Conservation (phyloP, 1,140 invertebrate species). For the Hydropsyche tenuis region DNA sequence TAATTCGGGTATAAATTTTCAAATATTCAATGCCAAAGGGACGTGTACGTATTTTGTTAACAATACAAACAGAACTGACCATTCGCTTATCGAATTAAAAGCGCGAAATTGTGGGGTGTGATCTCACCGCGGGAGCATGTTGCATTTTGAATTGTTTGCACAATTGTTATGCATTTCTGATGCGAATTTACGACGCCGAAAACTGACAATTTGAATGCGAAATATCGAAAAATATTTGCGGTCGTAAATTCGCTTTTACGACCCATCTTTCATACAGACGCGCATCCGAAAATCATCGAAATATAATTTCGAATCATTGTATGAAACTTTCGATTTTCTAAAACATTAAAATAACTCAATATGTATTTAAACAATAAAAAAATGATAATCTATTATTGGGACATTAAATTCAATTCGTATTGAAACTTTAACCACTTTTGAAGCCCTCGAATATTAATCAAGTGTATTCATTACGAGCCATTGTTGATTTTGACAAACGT, state of each 20-base stretch:
- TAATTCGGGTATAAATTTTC: too few species aligned
- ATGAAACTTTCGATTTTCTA: neutral
- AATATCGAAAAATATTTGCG: slow-evolving; percentile 46
- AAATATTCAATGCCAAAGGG: too few species aligned
- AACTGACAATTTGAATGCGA: slow-evolving; percentile 36
- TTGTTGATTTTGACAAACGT: neutral
- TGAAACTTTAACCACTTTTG: neutral
- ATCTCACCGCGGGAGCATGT: neutral
- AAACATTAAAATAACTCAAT: neutral
- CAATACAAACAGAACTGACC: too few species aligned
- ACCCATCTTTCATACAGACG: neutral
- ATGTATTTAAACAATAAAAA: neutral
- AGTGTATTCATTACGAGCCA: neutral
- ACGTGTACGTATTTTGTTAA: too few species aligned
- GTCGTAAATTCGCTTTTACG: slow-evolving; percentile 47
- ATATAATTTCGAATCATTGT: neutral
- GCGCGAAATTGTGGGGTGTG: too few species aligned
- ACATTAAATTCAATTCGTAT: slow-evolving; percentile 17
- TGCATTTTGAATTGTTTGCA: slow-evolving; percentile 18
- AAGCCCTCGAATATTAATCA: neutral
- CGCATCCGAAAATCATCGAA: neutral
- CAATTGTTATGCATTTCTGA: slow-evolving; percentile 29
- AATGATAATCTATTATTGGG: neutral
- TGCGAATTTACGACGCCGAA: slow-evolving; percentile 43
- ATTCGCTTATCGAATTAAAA: too few species aligned